These are phyloP conservation scores for Pseudomyrmex sp. DNA, from an alignment of 1,140 invertebrate species.

Conservation along the genomic window DNA sequence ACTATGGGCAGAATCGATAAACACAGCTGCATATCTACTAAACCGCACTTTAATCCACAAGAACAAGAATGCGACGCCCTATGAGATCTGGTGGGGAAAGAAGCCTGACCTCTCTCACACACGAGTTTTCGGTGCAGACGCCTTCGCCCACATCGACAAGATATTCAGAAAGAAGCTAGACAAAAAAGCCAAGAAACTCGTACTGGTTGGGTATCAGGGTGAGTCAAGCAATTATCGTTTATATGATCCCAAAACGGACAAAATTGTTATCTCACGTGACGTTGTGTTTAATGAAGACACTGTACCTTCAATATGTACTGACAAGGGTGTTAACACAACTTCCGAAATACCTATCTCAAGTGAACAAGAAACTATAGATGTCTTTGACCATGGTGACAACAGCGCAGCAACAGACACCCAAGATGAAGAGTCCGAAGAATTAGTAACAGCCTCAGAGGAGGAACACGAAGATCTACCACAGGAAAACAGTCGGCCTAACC, in stretches of 20 bases:
- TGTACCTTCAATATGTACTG: no score
- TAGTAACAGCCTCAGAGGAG: background rate
- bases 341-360: no score
- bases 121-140: constrained; percentile 21
- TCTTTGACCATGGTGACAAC: no score
- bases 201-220: constrained; percentile 46
- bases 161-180: constrained; percentile 55
- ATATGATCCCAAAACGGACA: background rate
- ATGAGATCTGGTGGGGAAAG: background rate
- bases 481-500: background rate
- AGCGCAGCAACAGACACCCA: no score
- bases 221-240: background rate
- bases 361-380: no score
- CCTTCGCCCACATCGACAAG: constrained; percentile 51
- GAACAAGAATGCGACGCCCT: background rate
- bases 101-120: background rate
- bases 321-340: no score
- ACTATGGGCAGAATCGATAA: constrained; percentile 31
- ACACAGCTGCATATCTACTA: background rate
- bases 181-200: background rate
- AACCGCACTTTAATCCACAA: background rate
- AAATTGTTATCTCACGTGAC: background rate
- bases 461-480: background rate
- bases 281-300: background rate
- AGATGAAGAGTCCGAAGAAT: no score